phyloP scores from a whole-genome alignment of 2,888 invertebrate genomes.

The Bombyx huttoni region DNA sequence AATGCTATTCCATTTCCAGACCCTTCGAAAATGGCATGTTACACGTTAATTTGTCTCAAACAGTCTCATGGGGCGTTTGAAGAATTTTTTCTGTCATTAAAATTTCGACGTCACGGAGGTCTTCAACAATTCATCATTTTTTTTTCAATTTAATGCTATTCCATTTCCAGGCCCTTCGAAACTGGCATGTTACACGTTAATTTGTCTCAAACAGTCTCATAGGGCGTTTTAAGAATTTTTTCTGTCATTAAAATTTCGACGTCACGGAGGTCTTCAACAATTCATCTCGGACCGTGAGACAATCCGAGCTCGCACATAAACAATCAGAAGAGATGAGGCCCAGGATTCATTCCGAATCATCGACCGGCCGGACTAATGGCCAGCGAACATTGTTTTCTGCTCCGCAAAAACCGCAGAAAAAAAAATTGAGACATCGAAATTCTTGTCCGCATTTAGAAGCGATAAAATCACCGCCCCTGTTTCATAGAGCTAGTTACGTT shows the following conservation, averaged over 20 bases:
- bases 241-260: background rate
- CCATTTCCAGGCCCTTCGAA: too few species aligned
- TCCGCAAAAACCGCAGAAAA: slow-evolving; percentile 37
- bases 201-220: background rate
- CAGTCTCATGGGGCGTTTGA: background rate
- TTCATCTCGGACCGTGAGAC: slow-evolving; percentile 14
- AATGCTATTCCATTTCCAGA: too few species aligned
- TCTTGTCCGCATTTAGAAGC: slow-evolving; percentile 55
- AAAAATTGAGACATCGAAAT: slow-evolving; percentile 55
- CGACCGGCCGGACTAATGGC: slow-evolving; percentile 35
- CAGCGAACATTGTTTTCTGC: slow-evolving; percentile 36
- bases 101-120: slow-evolving; percentile 16
- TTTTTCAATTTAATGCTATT: background rate
- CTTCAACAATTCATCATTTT: slow-evolving; percentile 7
- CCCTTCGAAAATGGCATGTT: too few species aligned
- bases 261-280: slow-evolving; percentile 20
- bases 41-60: too few species aligned
- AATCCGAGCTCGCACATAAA: slow-evolving; percentile 24
- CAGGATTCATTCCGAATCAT: slow-evolving; percentile 39
- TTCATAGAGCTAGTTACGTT: background rate
- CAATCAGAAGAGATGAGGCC: slow-evolving; percentile 22
- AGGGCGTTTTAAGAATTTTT: background rate
- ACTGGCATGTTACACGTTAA: too few species aligned
- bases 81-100: background rate
- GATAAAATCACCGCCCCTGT: slow-evolving; percentile 54